Evolutionary conservation across 2,797 vertebrate genomes (phyloP), one percentile per base, ranked within the genome.

Genomic region (Chelmon rostratus): DNA sequence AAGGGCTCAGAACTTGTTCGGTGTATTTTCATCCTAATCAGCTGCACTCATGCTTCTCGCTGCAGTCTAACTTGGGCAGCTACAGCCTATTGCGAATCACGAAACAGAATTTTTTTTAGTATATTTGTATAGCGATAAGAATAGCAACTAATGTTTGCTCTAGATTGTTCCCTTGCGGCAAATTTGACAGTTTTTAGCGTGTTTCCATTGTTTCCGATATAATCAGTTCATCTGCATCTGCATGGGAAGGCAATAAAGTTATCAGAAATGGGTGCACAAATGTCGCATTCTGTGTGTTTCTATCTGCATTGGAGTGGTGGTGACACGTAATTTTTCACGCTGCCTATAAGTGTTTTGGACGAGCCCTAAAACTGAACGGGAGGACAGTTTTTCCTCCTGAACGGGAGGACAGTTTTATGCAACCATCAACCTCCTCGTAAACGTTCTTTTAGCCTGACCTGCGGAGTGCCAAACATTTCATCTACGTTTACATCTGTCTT

Each of bases 1-100:
- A 76, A 66, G 35, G 31, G 49, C 47, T 82, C 59, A 61, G 57
- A 52, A 81, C 57, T 63, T 78, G 42, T 73, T 85, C 67, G 3
- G 42, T 79, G 56, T 73, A 73, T 76, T 79, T 84, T 66, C 63
- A 64, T 64, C 46, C 79, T 64, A 49, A 82, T 82, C 74, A 73
- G 44, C 35, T 35, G n/a, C 16, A 18, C 21, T 80, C 74, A 23
- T 18, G 23, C 46, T 57, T 67, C 49, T 69, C 58, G 25, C 53
- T 56, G 74, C 57, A 56, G 44, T 63, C 57, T 54, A 8, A 63
- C 61, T 47, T 5, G 19, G 35, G 25, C 71, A 73, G 31, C 21
- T 50, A 31, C 37, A 72, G 28, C 23, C 23, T 44, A 31, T 18
- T 52, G 49, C 19, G 44, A 44, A 44, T 25, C 13, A 9, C 57